A percentile compares a stretch with the other conserved stretches of the same genome.
Conservation (phyloP, 2,113 vertebrate genomes). For the Chaetodon auriga region DNA sequence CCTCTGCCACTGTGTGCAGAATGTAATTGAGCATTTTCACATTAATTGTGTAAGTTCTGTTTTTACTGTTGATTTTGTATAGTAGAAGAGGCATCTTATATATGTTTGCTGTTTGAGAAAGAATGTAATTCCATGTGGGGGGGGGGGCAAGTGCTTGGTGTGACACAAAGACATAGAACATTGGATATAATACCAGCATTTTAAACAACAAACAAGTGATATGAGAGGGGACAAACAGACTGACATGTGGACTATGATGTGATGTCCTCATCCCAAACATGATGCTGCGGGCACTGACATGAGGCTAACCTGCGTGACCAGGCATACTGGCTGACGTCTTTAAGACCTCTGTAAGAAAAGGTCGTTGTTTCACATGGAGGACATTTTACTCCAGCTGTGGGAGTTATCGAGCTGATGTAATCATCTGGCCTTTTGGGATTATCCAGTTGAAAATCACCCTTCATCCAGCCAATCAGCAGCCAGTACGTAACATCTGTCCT, state of each 20-base stretch:
- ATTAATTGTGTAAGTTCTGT: neutral
- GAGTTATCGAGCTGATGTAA: constrained; percentile 57
- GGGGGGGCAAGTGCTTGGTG: neutral
- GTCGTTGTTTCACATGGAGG: constrained; percentile 23
- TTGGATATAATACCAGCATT: neutral
- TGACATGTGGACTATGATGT: neutral
- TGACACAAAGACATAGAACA: neutral
- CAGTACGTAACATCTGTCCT: constrained; percentile 70
- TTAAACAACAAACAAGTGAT: neutral
- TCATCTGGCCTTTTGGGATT: constrained; percentile 67
- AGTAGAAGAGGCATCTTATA: neutral
- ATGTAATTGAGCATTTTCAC: neutral
- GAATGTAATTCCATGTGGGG: neutral
- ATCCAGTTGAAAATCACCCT: constrained; percentile 54
- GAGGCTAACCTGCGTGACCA: neutral
- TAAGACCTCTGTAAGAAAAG: constrained; percentile 43
- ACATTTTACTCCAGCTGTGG: constrained; percentile 59
- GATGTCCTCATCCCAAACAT: neutral
- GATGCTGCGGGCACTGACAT: neutral
- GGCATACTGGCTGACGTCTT: constrained; percentile 10
- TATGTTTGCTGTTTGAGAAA: neutral
- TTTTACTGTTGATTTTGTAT: neutral
- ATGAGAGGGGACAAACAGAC: neutral
- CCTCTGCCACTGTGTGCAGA: neutral
- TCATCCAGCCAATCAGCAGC: constrained; percentile 68